These are phyloP conservation scores for Phalacrocorax brasilianus DNA, from an alignment of 2,113 vertebrate genomes.

Conservation along the genomic window DNA sequence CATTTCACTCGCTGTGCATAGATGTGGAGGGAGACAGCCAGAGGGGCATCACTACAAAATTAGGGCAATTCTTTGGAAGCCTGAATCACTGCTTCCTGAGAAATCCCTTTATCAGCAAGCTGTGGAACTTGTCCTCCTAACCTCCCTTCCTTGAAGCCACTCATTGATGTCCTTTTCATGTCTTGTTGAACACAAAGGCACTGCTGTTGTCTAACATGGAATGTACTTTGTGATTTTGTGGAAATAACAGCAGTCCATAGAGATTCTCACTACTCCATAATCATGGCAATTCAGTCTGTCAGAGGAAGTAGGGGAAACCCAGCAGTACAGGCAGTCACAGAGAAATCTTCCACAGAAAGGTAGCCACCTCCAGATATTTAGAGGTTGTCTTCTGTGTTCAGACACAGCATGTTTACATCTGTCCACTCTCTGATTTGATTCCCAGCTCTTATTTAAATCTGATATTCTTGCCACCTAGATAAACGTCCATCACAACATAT, in stretches of 20 bases:
- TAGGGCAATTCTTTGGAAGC: not conserved
- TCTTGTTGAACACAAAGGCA: not conserved
- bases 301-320: not conserved
- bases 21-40: not conserved
- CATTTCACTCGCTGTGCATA: rapidly evolving
- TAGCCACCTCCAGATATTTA: not conserved
- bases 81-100: not conserved
- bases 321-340: not conserved
- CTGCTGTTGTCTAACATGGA: not conserved
- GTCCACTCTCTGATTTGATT: not conserved
- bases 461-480: not conserved
- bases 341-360: not conserved
- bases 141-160: not conserved
- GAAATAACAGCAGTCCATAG: not conserved
- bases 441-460: not conserved
- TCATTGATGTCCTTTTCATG: not conserved
- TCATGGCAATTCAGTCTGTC: not conserved
- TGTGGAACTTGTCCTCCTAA: not conserved
- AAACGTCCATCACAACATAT: not conserved
- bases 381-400: not conserved
- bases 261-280: not conserved
- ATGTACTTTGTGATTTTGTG: not conserved
- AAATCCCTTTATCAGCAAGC: not conserved
- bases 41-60: not conserved
- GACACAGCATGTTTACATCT: not conserved